Evolutionary conservation across 2,888 invertebrate genomes (phyloP).

Genomic region (Scaptomyza caliginosa): DNA sequence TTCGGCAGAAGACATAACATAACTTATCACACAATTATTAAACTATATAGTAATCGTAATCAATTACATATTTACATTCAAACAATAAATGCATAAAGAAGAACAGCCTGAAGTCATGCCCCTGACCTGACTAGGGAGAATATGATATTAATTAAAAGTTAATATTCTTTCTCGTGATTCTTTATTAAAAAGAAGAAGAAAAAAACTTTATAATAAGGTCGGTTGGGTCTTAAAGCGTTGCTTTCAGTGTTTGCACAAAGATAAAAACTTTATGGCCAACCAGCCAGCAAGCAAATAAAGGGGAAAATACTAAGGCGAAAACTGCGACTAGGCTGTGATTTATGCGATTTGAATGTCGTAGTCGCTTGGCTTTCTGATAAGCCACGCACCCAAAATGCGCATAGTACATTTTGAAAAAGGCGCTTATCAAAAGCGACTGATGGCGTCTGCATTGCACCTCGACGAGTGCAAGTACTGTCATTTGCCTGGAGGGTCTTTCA

Average conservation of each 20-base stretch:
- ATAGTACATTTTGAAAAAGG: constrained; percentile 19
- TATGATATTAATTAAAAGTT: constrained; percentile 66
- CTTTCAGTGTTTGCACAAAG: constrained; percentile 72
- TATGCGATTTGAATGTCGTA: constrained; percentile 71
- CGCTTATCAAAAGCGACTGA: constrained; percentile 50
- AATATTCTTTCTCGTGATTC: constrained; percentile 42
- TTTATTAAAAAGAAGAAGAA: constrained; percentile 29
- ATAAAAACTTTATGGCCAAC: constrained; percentile 73
- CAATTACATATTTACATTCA: neutral
- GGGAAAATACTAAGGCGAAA: constrained; percentile 63
- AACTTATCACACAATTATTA: neutral
- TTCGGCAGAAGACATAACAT: too few species aligned
- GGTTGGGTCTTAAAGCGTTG: constrained; percentile 68
- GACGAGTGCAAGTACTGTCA: constrained; percentile 3
- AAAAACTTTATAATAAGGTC: constrained; percentile 63
- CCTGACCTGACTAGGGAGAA: constrained; percentile 38
- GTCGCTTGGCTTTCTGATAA: constrained; percentile 62
- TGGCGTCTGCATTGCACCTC: constrained; percentile 50
- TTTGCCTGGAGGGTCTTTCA: constrained; percentile 16
- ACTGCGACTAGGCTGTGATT: constrained; percentile 75
- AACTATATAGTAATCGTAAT: neutral
- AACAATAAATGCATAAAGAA: neutral
- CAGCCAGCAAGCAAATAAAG: constrained; percentile 70
- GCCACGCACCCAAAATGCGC: constrained; percentile 63
- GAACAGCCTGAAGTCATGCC: constrained; percentile 9